These are phyloP conservation scores for Stictonetta naevosa DNA, from an alignment of 2,113 vertebrate genomes.

Conservation along the genomic window DNA sequence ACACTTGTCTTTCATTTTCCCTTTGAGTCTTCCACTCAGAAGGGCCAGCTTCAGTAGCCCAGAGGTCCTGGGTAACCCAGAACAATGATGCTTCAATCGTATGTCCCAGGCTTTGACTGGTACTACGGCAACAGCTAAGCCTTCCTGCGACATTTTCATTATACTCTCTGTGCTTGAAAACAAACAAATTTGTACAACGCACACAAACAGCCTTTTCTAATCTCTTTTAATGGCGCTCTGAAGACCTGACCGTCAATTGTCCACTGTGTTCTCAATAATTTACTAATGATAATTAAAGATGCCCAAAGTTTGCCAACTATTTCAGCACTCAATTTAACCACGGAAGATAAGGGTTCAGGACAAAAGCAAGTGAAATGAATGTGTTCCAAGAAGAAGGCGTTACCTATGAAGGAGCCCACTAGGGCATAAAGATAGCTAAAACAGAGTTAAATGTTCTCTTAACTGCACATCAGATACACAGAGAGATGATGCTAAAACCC, in stretches of 20 bases:
- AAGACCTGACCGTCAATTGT: conserved; percentile 54
- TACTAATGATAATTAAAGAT: conserved; percentile 69
- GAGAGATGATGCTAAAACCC: conserved; percentile 31
- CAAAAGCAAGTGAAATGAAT: not conserved
- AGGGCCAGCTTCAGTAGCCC: not conserved
- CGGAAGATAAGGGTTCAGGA: conserved; percentile 22
- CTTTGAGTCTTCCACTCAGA: not conserved
- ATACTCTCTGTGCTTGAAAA: conserved; percentile 60
- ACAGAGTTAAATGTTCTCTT: not conserved
- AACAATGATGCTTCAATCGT: not conserved
- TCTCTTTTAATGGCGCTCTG: conserved; percentile 51
- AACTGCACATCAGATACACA: not conserved
- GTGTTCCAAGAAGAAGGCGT: not conserved
- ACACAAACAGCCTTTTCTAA: conserved; percentile 64
- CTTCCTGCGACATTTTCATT: conserved; percentile 54
- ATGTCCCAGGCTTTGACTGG: conserved; percentile 26
- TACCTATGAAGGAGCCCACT: not conserved
- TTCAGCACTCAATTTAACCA: conserved; percentile 28
- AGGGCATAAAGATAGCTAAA: conserved; percentile 18
- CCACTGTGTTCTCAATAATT: conserved; percentile 48
- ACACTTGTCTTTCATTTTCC: not conserved
- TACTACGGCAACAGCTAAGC: conserved; percentile 50
- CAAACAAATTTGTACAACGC: conserved; percentile 65
- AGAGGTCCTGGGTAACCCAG: conserved; percentile 11
- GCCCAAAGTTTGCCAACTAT: conserved; percentile 52